phyloP scores from a whole-genome alignment of 2,797 vertebrate genomes.

The Potorous gilbertii region DNA sequence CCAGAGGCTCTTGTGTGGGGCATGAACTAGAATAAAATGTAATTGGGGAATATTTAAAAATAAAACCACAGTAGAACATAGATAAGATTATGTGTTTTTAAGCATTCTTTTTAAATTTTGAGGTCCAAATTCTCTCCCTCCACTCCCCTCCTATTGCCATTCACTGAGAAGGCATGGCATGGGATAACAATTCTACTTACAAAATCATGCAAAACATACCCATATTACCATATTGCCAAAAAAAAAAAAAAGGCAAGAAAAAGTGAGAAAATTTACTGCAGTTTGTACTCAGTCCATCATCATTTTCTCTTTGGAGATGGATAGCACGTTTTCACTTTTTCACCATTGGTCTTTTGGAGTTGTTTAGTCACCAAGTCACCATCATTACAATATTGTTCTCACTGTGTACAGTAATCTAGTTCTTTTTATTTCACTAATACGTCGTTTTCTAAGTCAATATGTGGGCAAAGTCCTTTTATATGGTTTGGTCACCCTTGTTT shows the following conservation, averaged over 20 bases:
- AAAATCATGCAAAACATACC: not conserved
- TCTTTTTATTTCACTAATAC: not conserved
- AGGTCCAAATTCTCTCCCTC: not conserved
- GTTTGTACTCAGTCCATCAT: not conserved
- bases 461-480: not conserved
- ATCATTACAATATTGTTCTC: not conserved
- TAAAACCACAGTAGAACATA: not conserved
- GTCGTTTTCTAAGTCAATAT: not conserved
- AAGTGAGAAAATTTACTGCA: not conserved
- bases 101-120: not conserved
- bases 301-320: not conserved
- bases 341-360: not conserved
- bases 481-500: not conserved
- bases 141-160: not conserved
- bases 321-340: not conserved
- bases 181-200: not conserved
- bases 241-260: not conserved
- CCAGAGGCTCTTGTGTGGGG: not conserved
- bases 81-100: not conserved
- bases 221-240: not conserved
- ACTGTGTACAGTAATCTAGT: not conserved
- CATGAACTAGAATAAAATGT: not conserved
- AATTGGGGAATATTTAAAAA: not conserved
- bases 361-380: not conserved
- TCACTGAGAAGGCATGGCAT: not conserved